Conservation (phyloP, 2,797 vertebrate genomes). For the Artibeus jamaicensis region DNA sequence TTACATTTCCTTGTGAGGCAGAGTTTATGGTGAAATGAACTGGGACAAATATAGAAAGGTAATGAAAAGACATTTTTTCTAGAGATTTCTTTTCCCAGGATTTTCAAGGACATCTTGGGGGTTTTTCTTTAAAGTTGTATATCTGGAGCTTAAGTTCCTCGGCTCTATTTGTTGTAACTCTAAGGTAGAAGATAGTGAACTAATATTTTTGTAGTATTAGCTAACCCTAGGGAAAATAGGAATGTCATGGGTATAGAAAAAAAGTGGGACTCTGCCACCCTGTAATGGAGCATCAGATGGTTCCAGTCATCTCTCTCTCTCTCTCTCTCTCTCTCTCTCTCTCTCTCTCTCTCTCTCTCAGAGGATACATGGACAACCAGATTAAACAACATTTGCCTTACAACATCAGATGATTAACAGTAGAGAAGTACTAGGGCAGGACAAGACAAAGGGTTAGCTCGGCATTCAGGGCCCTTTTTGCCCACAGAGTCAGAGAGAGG, state of each 20-base stretch:
- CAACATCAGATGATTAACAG: neutral
- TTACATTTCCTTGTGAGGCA: neutral
- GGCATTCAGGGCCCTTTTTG: too few species aligned
- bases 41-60: neutral
- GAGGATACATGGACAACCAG: neutral
- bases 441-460: neutral
- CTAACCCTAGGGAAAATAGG: neutral
- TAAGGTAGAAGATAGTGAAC: neutral
- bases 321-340: too few species aligned
- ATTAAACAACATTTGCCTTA: neutral
- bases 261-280: neutral
- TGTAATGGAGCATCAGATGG: neutral
- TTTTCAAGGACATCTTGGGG: neutral
- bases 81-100: neutral
- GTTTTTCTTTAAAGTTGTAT: neutral
- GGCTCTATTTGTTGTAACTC: neutral
- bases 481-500: neutral
- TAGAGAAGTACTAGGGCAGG: neutral
- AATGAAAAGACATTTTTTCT: slow-evolving; percentile 40
- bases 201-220: neutral
- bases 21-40: neutral
- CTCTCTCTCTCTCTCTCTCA: too few species aligned
- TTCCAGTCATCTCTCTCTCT: neutral
- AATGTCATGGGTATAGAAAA: neutral
- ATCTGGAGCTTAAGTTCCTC: neutral